Evolutionary conservation across 2,113 vertebrate species (phyloP).

Genomic region (Rhinolophus sinicus): DNA sequence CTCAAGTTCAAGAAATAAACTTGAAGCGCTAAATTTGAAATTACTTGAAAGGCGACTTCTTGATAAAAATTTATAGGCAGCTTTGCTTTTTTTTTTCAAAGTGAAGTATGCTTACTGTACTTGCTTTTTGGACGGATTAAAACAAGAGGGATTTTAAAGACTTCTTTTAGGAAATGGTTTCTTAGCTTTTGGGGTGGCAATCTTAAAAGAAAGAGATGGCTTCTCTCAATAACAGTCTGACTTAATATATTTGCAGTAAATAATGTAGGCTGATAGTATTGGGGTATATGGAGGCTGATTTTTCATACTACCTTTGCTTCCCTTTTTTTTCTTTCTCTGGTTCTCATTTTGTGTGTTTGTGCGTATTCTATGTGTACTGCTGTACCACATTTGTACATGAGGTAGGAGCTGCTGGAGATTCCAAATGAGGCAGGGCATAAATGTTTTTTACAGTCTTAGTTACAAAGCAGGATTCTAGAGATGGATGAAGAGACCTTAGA

Average conservation of each 20-base stretch:
- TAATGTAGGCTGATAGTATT: background rate
- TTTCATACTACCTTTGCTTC: background rate
- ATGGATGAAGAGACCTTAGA: background rate
- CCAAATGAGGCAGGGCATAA: background rate
- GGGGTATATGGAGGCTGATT: background rate
- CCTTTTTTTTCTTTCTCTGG: background rate
- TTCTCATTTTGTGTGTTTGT: background rate
- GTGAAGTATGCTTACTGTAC: background rate
- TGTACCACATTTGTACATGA: background rate
- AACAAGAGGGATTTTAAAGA: background rate
- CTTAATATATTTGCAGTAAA: background rate
- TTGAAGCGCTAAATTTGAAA: background rate
- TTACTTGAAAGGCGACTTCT: slow-evolving; percentile 21
- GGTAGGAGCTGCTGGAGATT: background rate
- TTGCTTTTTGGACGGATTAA: slow-evolving; percentile 20
- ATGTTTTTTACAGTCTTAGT: background rate
- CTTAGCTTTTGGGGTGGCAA: background rate
- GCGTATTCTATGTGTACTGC: background rate
- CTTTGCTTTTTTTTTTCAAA: slow-evolving; percentile 42
- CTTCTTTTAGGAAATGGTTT: background rate
- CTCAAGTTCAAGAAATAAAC: slow-evolving; percentile 48
- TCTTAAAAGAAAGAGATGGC: background rate
- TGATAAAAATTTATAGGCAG: slow-evolving; percentile 1
- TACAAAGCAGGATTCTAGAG: background rate
- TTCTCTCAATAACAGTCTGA: background rate